Conservation (phyloP, 2,888 invertebrate species). For the Pachliopta kotzebuea region DNA sequence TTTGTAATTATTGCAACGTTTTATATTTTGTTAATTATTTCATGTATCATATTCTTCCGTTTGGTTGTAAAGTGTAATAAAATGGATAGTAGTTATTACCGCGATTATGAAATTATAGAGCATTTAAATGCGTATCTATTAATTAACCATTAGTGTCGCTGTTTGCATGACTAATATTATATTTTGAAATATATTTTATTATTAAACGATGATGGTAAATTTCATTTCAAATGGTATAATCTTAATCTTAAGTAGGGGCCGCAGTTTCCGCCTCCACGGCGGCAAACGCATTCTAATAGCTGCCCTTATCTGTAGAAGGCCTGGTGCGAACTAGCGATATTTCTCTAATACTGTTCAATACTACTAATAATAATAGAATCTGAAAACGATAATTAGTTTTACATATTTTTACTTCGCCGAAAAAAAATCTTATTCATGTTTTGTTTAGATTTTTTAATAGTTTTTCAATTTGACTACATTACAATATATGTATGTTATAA, state of each 20-base stretch:
- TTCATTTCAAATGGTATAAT: slow-evolving; percentile 11
- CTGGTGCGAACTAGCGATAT: slow-evolving; percentile 1
- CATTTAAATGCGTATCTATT: background rate
- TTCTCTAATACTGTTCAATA: slow-evolving; percentile 6
- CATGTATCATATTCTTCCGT: too few species aligned
- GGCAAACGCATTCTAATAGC: slow-evolving; percentile 18
- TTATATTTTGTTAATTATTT: too few species aligned
- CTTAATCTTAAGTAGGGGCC: slow-evolving; percentile 11
- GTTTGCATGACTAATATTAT: background rate
- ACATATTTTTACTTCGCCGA: background rate
- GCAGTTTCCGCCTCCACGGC: slow-evolving; percentile 13
- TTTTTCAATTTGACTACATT: too few species aligned
- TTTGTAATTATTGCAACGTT: too few species aligned
- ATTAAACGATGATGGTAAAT: slow-evolving; percentile 2
- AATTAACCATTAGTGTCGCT: background rate
- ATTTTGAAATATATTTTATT: background rate
- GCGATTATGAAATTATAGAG: too few species aligned
- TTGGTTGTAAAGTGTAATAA: too few species aligned
- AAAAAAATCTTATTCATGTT: too few species aligned
- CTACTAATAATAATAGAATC: background rate
- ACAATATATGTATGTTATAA: too few species aligned
- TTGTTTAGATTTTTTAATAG: too few species aligned
- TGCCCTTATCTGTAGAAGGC: slow-evolving; percentile 13
- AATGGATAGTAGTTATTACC: too few species aligned
- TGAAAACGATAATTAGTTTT: background rate